A percentile compares a stretch with the other conserved stretches of the same genome.
phyloP scores from a whole-genome alignment of 2,113 vertebrate genomes.

The Megalops atlanticus region DNA sequence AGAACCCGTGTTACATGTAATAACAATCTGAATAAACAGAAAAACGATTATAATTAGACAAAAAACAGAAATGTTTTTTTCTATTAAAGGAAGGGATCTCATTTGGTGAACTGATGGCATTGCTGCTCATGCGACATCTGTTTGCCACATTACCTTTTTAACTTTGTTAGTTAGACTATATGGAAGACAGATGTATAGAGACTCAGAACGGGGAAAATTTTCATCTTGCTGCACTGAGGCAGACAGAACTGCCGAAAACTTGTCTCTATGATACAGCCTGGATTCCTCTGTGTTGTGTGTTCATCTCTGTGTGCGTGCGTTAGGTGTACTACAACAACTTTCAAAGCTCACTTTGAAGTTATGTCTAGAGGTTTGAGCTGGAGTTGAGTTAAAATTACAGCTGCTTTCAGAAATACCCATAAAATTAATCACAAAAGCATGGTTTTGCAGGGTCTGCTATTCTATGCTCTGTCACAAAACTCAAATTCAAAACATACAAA shows the following conservation, averaged over 20 bases:
- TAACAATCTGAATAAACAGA: not conserved
- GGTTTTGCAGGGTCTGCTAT: conserved; percentile 7
- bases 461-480: not conserved
- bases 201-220: conserved; percentile 57
- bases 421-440: not conserved
- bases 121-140: conserved; percentile 46
- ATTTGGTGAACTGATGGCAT: conserved; percentile 30
- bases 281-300: conserved; percentile 14
- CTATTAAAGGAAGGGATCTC: not conserved
- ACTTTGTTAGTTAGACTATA: conserved; percentile 59
- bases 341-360: no score
- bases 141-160: conserved; percentile 52
- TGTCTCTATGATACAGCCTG: not conserved
- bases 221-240: conserved; percentile 44
- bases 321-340: no score
- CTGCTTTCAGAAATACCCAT: conserved; percentile 19
- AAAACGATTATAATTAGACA: not conserved
- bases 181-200: conserved; percentile 65
- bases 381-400: no score
- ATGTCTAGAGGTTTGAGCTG: no score
- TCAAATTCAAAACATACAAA: conserved; percentile 6
- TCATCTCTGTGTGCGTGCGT: not conserved
- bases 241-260: conserved; percentile 35
- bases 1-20: not conserved
- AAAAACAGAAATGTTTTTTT: no score